Base-by-base conservation (phyloP, 2,113 vertebrate genomes). In the Polypterus senegalus region DNA sequence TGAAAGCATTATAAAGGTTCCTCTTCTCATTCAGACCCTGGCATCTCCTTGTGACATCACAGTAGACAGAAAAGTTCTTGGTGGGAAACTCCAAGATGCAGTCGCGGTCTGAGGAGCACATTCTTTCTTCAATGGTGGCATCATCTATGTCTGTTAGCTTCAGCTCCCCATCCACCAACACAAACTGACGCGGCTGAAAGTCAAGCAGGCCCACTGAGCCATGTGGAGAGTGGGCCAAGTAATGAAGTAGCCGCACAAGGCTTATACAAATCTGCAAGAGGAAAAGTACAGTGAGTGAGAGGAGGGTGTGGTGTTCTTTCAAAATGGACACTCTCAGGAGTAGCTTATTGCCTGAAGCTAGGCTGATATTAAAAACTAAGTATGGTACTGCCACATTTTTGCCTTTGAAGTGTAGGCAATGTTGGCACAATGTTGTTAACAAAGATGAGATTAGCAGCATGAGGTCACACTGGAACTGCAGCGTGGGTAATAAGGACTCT, bases 111-210 rank as follows among this genome's bases (percentile, higher is more conserved):
- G 65, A 67, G 57, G 51, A 72, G 63, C 91, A 95, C 9, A 65
- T 5, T 3, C 83, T 77, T 54, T 90, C 89, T 49, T 81, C 76
- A 0, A 78, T 74, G 63, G 80, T 91, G 76, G 88, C 88, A 60
- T 95, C 91, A 46, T 95, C 92, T 74, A 95, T 77, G 77, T 95
- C 92, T 0, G 90, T 93, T 70, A 93, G 86, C 81, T 95, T 95
- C 57, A 95, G 80, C 68, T 81, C 75, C 48, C 91, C 92, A 45
- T 89, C 82, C 66, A 92, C 89, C 58, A 87, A 83, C 66, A 95
- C 85, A 65, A 95, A 95, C 82, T 95, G 92, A 49, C 89, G 85
- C 0, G 92, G 91, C 77, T 94, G 92, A 77, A 95, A 95, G 81
- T 95, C 92, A 81, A 95, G 77, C 66, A 95, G 84, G 47, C 78